These are phyloP conservation scores for Anser cygnoides DNA, from an alignment of 2,113 vertebrate species.

Conservation along the genomic window DNA sequence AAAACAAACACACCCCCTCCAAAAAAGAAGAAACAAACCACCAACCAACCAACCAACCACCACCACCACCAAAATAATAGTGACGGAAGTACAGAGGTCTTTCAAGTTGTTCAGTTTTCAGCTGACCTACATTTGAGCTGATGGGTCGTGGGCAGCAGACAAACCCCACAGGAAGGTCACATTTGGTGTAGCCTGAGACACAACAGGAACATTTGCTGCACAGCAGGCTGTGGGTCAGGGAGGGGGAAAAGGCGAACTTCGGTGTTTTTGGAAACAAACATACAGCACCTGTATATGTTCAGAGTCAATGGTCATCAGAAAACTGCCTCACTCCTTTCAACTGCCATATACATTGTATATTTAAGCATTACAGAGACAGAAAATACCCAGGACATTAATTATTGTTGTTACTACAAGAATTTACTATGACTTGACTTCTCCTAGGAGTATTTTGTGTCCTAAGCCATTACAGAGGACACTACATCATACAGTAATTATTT, in stretches of 20 bases:
- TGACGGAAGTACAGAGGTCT: background rate
- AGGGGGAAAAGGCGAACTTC: background rate
- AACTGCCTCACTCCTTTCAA: background rate
- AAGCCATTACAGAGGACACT: conserved; percentile 35
- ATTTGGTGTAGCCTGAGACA: background rate
- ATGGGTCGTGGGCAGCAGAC: background rate
- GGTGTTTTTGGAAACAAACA: background rate
- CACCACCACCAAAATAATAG: background rate
- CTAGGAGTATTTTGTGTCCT: conserved; percentile 15
- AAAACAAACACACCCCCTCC: background rate
- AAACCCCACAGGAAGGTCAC: conserved; percentile 16
- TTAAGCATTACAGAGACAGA: background rate
- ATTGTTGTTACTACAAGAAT: conserved; percentile 31
- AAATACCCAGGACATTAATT: conserved; percentile 13
- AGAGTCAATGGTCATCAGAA: background rate
- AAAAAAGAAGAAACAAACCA: too few relatives aligned
- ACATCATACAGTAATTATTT: conserved; percentile 6
- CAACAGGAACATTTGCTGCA: background rate
- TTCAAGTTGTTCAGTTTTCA: conserved; percentile 37
- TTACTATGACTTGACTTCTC: conserved; percentile 14
- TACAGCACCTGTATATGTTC: background rate
- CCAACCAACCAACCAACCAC: too few relatives aligned
- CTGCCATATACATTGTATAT: background rate
- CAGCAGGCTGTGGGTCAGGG: background rate
- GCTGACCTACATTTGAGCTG: conserved; percentile 39